A percentile compares a stretch with the other conserved stretches of the same genome.
These are phyloP conservation scores for Coryphaenoides rupestris DNA, from an alignment of 2,113 vertebrate genomes.

Conservation along the genomic window DNA sequence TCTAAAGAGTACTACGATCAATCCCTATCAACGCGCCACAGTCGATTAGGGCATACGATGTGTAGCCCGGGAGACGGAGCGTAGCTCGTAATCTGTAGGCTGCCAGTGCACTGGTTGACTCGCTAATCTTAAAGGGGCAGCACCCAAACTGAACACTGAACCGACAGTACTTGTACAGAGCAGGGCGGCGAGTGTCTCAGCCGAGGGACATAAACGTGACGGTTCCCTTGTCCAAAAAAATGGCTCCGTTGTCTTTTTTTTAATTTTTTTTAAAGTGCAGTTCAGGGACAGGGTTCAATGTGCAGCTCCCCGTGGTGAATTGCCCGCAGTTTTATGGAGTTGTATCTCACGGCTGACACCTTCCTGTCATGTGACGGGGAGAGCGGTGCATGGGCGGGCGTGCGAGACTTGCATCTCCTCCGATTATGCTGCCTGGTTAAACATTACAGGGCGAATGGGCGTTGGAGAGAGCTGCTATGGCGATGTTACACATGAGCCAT, in stretches of 20 bases:
- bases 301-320: constrained; percentile 11
- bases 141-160: too few species aligned
- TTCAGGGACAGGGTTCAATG: constrained; percentile 6
- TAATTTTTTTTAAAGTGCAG: background rate
- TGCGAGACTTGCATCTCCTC: background rate
- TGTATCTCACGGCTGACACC: constrained; percentile 18
- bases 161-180: too few species aligned
- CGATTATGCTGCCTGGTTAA: constrained; percentile 9
- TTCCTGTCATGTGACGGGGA: constrained; percentile 30
- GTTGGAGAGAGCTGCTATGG: background rate
- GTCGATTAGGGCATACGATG: too few species aligned
- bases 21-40: too few species aligned
- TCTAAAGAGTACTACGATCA: too few species aligned
- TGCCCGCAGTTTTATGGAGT: constrained; percentile 14
- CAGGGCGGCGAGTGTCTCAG: background rate
- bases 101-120: too few species aligned
- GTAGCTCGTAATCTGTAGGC: too few species aligned
- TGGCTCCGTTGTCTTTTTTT: too few species aligned
- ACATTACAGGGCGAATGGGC: constrained; percentile 4
- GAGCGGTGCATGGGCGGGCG: background rate
- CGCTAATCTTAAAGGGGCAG: too few species aligned
- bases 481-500: background rate
- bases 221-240: too few species aligned
- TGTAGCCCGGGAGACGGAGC: too few species aligned
- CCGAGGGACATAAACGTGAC: background rate